Base-by-base conservation (phyloP, 1,140 invertebrate species). In the Rhagoletis zephyria region DNA sequence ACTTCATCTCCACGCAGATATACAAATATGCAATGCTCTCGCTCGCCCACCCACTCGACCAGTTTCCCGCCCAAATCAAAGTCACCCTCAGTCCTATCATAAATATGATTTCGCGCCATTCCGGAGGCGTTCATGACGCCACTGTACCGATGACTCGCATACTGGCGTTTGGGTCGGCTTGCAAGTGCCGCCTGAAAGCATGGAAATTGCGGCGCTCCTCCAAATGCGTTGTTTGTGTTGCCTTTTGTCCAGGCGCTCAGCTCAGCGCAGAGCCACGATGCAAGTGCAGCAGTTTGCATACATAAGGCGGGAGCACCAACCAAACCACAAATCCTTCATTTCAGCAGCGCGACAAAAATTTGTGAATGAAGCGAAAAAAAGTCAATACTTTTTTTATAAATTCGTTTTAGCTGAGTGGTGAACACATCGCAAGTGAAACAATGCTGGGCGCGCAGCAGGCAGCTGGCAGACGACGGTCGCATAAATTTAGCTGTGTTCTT, bases 51-150 rank as follows among this genome's bases (percentile, higher is more conserved):
- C 6, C 10, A 70, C 42, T 19, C 65, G 45, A 42, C 51, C n/a
- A n/a, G n/a, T 74, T 74, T 74, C 40, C 67, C 67, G 14, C 67
- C 67, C 40, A 74, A 74, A 48, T 74, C 2, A 74, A 74, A 74
- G 42, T 42, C 42, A 16, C 67, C 40, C 45, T 42, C 67, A 45
- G 16, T 14, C 42, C 40, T 48, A 42, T 48, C 3, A 16, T 74
- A 74, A 74, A 74, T 74, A 74, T 48, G 40, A 45, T 45, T 74
- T 48, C 67, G 40, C 67, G 40, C 40, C 67, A 74, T 74, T 10
- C 67, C 42, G 67, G 67, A 74, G 67, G 67, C 67, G 42, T 48
- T 48, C 40, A 30, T 14, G 45, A 74, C 67, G 67, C 67, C 67
- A 48, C 42, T 16, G 61, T 4, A n/a, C 16, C 51, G 51, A n/a